Evolutionary conservation across 2,797 vertebrate genomes (phyloP), one percentile per base, ranked within the genome.

Genomic region (Takifugu rubripes): DNA sequence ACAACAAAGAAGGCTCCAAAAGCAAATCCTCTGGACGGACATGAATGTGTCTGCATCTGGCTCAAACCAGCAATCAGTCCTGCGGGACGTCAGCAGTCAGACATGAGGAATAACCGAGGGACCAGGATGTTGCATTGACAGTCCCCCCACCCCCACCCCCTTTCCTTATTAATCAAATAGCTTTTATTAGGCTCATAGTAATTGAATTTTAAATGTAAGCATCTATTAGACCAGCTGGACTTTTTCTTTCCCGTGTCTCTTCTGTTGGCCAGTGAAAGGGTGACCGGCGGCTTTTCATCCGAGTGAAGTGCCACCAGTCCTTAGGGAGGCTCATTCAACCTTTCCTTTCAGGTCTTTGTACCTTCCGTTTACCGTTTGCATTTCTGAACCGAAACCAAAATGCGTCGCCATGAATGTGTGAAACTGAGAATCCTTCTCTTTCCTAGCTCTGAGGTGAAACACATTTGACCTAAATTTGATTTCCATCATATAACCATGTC

Each of bases 401-500:
- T 75, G 69, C 70, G 63, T 88, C 68, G 75, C 76, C 77, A 85
- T 87, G 89, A 91, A 91, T 90, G 90, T 92, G 82, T 85, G 77
- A 81, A 78, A 72, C 81, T 70, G 82, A 72, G 73, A 59, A 71
- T 72, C 69, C 63, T 49, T 66, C 52, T 79, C 73, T 46, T 72
- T 79, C 72, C 71, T 56, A 65, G 64, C 74, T 78, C 51, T 57
- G 8, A 76, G 70, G 75, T 68, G 73, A 79, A 86, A 84, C 84
- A 84, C 87, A 89, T 65, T 77, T 78, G 70, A 86, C 78, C 64
- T 66, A 65, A 46, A 51, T 78, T 75, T 70, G 82, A 70, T 82
- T 78, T n/a, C n/a, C n/a, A 7, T 82, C 59, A 75, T 59, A 64
- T 47, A 47, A 59, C 49, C 51, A 54, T 59, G 58, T 74, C 78